A percentile compares a stretch with the other conserved stretches of the same genome.
phyloP scores from a whole-genome alignment of 2,888 invertebrate genomes.

The Loripinus fragilis region DNA sequence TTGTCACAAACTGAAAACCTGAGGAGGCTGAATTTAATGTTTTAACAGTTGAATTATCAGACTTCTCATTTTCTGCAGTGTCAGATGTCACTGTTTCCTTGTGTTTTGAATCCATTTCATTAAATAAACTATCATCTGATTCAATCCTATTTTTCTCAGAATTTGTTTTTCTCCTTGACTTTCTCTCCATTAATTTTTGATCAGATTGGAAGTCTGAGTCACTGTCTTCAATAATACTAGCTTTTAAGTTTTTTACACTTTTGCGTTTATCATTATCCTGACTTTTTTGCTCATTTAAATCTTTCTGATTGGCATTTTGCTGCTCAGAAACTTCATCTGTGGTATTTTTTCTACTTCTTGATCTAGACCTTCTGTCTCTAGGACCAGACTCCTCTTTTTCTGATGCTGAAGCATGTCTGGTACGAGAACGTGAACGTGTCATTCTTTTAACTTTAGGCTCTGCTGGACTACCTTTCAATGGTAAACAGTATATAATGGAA shows the following conservation, averaged over 20 bases:
- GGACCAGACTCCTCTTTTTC: background rate
- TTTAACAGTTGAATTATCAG: background rate
- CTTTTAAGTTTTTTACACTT: background rate
- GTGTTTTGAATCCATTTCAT: background rate
- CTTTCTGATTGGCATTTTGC: background rate
- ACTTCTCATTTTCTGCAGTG: background rate
- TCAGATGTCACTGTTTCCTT: background rate
- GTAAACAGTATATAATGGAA: slow-evolving; percentile 27
- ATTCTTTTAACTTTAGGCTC: background rate
- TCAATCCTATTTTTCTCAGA: background rate
- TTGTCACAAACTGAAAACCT: slow-evolving; percentile 18
- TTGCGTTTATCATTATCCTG: background rate
- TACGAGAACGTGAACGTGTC: slow-evolving; percentile 2
- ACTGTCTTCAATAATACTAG: background rate
- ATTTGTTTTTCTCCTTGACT: background rate
- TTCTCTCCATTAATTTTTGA: background rate
- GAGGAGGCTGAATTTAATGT: background rate
- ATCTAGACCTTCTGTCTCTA: background rate
- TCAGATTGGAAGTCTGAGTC: slow-evolving; percentile 20
- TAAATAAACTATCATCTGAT: background rate
- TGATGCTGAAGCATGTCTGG: background rate
- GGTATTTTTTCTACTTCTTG: background rate
- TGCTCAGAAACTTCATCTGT: background rate
- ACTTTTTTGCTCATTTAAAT: background rate
- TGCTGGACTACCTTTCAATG: slow-evolving; percentile 38